These are phyloP conservation scores for Nasonia vitripennis DNA, from an alignment of 1,140 invertebrate genomes.

Conservation along the genomic window DNA sequence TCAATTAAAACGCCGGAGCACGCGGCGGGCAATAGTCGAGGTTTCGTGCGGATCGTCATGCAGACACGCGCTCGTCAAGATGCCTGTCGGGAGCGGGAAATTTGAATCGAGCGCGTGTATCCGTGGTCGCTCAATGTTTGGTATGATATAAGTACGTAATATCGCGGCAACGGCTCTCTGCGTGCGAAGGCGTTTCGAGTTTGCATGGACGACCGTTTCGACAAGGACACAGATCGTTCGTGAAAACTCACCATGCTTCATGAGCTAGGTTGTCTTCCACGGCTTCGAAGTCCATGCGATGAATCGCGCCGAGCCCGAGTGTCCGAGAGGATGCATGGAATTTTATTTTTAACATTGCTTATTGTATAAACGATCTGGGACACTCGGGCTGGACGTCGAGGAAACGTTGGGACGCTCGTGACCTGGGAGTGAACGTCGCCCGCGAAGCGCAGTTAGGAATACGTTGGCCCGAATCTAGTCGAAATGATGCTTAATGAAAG, in stretches of 20 bases:
- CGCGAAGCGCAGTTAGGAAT: not conserved
- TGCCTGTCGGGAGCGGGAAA: not conserved
- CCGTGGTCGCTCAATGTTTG: not conserved
- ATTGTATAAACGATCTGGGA: constrained; percentile 52
- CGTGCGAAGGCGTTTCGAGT: not conserved
- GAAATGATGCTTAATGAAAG: constrained; percentile 29
- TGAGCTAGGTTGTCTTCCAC: not conserved
- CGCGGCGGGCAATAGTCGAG: not conserved
- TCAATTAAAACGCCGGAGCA: constrained; percentile 34
- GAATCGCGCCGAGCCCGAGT: not conserved
- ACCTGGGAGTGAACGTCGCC: not conserved
- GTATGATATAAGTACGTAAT: not conserved
- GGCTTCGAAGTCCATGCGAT: not conserved
- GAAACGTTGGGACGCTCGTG: constrained; percentile 10
- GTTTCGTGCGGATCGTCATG: not conserved
- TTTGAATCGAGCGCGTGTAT: not conserved
- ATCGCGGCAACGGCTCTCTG: not conserved
- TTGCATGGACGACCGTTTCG: not conserved
- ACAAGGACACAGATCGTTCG: not conserved
- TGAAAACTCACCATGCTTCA: not conserved
- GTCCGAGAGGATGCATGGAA: constrained; percentile 48
- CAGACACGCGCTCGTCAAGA: not conserved
- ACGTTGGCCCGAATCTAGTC: constrained; percentile 39
- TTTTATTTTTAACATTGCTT: constrained; percentile 71
- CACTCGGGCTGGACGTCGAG: constrained; percentile 23